These are phyloP conservation scores for Acestrorhynchus altus DNA, from an alignment of 2,797 vertebrate species.

Conservation along the genomic window DNA sequence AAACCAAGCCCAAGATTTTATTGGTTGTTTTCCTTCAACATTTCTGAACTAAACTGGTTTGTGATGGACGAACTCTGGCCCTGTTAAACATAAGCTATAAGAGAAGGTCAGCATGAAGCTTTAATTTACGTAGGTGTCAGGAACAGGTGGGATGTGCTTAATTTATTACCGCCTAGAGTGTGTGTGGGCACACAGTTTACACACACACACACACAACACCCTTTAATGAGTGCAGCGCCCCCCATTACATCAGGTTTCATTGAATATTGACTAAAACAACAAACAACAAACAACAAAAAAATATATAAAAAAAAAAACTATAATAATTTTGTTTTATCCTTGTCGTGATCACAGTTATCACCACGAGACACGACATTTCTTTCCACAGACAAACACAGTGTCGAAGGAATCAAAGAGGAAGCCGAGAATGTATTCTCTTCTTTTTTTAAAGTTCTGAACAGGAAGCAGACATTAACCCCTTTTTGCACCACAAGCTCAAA, in stretches of 20 bases:
- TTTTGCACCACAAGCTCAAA: not conserved
- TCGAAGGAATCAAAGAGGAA: conserved; percentile 19
- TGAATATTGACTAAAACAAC: not conserved
- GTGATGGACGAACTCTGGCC: conserved; percentile 14
- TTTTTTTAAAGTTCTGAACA: conserved; percentile 30
- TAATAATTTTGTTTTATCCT: too few relatives aligned
- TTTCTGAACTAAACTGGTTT: not conserved
- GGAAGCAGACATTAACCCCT: conserved; percentile 39
- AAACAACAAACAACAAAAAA: conserved; percentile 5
- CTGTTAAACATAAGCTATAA: conserved; percentile 32
- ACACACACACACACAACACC: conserved; percentile 19
- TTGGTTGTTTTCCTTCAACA: not conserved
- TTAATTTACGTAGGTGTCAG: conserved; percentile 59
- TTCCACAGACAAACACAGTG: conserved; percentile 26
- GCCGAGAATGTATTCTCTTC: not conserved
- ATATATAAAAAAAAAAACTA: too few relatives aligned
- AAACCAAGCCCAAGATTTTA: not conserved
- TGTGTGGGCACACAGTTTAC: conserved; percentile 19
- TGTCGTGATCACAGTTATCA: not conserved
- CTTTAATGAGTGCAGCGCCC: conserved; percentile 32
- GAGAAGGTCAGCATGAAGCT: conserved; percentile 11
- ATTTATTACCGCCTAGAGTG: conserved; percentile 57
- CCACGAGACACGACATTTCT: conserved; percentile 26
- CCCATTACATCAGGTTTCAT: conserved; percentile 14
- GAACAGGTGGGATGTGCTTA: conserved; percentile 59